phyloP scores from a whole-genome alignment of 2,888 invertebrate genomes.

The Zelleria hepariella region DNA sequence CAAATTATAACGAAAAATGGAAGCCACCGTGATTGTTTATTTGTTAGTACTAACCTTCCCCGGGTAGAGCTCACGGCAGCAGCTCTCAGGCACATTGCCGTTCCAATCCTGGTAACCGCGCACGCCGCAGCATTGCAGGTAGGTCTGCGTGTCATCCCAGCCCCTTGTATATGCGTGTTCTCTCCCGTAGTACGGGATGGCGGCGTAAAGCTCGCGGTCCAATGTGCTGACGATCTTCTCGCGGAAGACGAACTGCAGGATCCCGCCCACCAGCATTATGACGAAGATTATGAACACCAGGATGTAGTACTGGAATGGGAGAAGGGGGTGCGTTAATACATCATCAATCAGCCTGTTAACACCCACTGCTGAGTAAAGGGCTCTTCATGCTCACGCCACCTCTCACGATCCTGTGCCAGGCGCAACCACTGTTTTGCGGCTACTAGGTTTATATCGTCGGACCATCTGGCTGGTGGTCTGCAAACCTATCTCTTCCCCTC shows the following conservation, averaged over 20 bases:
- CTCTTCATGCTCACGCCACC: too few relatives aligned
- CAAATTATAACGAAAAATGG: too few relatives aligned
- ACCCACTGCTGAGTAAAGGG: too few relatives aligned
- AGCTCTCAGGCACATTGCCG: conserved; percentile 80
- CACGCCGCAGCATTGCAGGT: conserved; percentile 89
- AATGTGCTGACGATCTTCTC: conserved; percentile 84
- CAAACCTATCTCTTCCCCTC: too few relatives aligned
- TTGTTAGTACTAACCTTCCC: conserved; percentile 64
- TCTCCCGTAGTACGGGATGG: conserved; percentile 81
- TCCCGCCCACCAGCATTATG: conserved; percentile 90
- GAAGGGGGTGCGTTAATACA: not conserved
- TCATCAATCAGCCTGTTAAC: too few relatives aligned
- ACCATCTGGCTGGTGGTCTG: too few relatives aligned
- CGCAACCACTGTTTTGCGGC: too few relatives aligned
- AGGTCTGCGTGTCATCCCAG: conserved; percentile 90
- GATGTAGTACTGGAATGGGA: conserved; percentile 84
- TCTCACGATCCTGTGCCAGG: too few relatives aligned
- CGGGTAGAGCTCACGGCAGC: conserved; percentile 77
- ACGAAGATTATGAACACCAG: conserved; percentile 90
- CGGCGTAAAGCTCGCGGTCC: conserved; percentile 83
- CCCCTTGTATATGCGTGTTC: conserved; percentile 80
- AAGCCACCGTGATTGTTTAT: too few relatives aligned
- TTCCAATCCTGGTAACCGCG: conserved; percentile 83
- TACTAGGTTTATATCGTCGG: too few relatives aligned
- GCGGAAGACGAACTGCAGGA: conserved; percentile 91